Evolutionary conservation across 2,888 invertebrate species (phyloP).

Genomic region (Drosophila rubida): DNA sequence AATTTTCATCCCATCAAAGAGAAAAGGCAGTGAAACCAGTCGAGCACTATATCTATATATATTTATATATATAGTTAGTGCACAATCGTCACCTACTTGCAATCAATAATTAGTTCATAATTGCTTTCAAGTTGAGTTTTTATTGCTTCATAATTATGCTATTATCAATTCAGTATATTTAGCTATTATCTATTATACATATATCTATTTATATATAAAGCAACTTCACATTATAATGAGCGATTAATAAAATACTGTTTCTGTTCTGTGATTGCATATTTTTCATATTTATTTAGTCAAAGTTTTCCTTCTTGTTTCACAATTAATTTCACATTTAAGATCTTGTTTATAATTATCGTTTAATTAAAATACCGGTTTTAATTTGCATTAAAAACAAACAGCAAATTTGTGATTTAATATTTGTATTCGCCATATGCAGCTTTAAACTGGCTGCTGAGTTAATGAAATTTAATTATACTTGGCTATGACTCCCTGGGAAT

Average conservation of each 20-base stretch:
- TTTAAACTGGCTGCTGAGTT: too few relatives aligned
- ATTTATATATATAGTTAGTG: too few relatives aligned
- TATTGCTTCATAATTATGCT: neutral
- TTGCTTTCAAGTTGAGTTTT: neutral
- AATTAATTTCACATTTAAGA: neutral
- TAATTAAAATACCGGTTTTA: neutral
- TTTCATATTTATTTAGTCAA: neutral
- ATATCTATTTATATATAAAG: neutral
- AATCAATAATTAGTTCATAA: neutral
- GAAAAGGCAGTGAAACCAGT: constrained; percentile 4
- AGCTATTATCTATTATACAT: too few relatives aligned
- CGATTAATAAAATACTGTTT: neutral
- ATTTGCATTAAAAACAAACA: neutral
- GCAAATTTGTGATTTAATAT: neutral
- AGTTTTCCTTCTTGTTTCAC: neutral
- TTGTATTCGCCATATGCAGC: neutral
- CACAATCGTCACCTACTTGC: neutral
- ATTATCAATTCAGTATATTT: too few relatives aligned
- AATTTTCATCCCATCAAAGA: constrained; percentile 2
- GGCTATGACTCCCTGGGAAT: neutral
- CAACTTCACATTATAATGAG: neutral
- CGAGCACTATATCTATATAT: neutral
- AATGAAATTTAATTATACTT: neutral
- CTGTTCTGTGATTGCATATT: neutral
- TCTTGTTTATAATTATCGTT: neutral